Conservation (phyloP, 2,113 vertebrate genomes). For the Casuarius casuarius region DNA sequence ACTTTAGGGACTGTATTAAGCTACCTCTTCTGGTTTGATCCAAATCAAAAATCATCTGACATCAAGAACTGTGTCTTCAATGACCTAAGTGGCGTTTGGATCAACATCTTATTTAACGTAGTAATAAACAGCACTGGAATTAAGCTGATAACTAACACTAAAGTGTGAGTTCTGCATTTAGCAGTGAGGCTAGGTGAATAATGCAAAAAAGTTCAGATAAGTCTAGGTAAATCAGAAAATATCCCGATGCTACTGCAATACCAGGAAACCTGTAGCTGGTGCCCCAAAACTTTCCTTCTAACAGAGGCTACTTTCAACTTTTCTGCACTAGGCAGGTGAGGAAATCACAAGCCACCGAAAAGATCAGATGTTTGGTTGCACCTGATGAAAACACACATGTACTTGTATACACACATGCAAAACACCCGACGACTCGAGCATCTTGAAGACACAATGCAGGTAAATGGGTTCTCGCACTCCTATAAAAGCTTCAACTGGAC, state of each 20-base stretch:
- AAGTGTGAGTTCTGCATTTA: not conserved
- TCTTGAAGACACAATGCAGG: not conserved
- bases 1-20: not conserved
- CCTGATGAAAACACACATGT: not conserved
- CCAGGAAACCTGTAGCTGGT: not conserved
- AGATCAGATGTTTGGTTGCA: accelerated
- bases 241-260: not conserved
- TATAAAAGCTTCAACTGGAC: not conserved
- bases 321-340: not conserved
- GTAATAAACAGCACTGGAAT: not conserved
- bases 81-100: not conserved
- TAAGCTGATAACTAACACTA: not conserved
- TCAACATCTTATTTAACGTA: not conserved
- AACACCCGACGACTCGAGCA: not conserved
- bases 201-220: not conserved
- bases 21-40: not conserved
- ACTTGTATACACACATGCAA: not conserved
- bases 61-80: not conserved
- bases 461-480: not conserved
- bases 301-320: not conserved
- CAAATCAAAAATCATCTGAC: not conserved
- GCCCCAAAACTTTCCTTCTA: not conserved
- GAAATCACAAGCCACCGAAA: not conserved
- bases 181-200: accelerated
- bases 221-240: not conserved